Percentiles rank a stretch among this genome's conserved stretches.
These are phyloP conservation scores for Dryobota labecula DNA, from an alignment of 2,888 invertebrate species.

Conservation along the genomic window DNA sequence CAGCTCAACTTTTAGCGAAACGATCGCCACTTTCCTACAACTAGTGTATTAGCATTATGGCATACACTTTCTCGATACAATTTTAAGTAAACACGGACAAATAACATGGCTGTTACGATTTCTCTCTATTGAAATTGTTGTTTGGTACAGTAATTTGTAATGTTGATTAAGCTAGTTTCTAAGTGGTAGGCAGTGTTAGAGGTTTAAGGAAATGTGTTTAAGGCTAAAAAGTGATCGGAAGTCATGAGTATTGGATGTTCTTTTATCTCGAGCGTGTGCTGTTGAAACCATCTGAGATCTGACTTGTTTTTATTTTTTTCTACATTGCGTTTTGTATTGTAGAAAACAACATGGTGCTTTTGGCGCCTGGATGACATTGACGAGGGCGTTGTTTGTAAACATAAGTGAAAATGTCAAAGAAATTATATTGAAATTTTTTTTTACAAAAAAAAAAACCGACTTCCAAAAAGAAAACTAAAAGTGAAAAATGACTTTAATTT, in stretches of 20 bases:
- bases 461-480: too few relatives aligned
- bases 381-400: not conserved
- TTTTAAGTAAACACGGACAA: constrained; percentile 63
- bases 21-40: constrained; percentile 30
- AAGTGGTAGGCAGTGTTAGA: constrained; percentile 36
- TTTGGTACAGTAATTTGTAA: constrained; percentile 36
- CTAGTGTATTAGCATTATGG: constrained; percentile 63
- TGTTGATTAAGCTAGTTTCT: constrained; percentile 42
- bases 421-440: too few relatives aligned
- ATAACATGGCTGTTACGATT: constrained; percentile 55
- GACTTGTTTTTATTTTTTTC: not conserved
- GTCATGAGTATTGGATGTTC: not conserved
- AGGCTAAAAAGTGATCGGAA: not conserved
- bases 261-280: too few relatives aligned
- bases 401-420: not conserved
- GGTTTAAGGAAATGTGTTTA: constrained; percentile 9
- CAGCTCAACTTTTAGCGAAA: constrained; percentile 31
- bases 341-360: not conserved
- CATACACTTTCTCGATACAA: constrained; percentile 70
- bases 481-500: too few relatives aligned
- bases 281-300: not conserved
- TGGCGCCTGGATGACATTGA: not conserved
- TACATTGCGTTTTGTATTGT: not conserved
- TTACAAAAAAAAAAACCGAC: too few relatives aligned
- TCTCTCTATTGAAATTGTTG: constrained; percentile 60